These are phyloP conservation scores for Thereva unica DNA, from an alignment of 2,888 invertebrate species.

Conservation along the genomic window DNA sequence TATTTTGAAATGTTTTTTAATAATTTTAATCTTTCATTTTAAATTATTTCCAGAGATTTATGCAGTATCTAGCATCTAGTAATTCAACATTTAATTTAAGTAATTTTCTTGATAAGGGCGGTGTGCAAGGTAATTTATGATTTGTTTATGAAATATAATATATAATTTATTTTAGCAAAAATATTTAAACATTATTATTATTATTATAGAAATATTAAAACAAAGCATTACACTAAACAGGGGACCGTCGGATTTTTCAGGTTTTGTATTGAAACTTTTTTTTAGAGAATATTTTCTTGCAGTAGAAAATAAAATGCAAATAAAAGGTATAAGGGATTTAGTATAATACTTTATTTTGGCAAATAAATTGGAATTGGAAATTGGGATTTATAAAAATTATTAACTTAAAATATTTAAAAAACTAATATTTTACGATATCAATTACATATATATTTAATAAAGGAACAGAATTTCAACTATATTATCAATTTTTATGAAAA, in stretches of 20 bases:
- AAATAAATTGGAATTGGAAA: too few species aligned
- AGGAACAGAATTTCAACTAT: too few species aligned
- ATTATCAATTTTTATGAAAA: too few species aligned
- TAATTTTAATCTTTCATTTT: conserved; percentile 41
- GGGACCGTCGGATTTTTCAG: conserved; percentile 34
- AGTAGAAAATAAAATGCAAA: conserved; percentile 4
- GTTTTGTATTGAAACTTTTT: conserved; percentile 25
- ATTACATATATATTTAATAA: too few species aligned
- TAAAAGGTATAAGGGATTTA: too few species aligned
- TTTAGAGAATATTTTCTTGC: conserved; percentile 12
- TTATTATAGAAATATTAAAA: conserved; percentile 34
- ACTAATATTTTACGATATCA: too few species aligned
- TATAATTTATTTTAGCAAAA: conserved; percentile 7
- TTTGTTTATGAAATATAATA: conserved; percentile 9
- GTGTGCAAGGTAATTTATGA: conserved; percentile 83
- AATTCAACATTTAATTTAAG: conserved; percentile 98
- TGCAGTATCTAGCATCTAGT: conserved; percentile 99
- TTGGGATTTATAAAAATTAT: too few species aligned
- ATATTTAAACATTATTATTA: conserved; percentile 24
- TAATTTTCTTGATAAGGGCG: conserved; percentile 96
- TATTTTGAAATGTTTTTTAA: neutral
- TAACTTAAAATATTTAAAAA: too few species aligned
- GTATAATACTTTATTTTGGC: too few species aligned
- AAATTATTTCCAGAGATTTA: conserved; percentile 84
- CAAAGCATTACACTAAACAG: conserved; percentile 34